A percentile compares a stretch with the other conserved stretches of the same genome.
phyloP scores from a whole-genome alignment of 2,113 vertebrate species.

The Aegypius monachus region DNA sequence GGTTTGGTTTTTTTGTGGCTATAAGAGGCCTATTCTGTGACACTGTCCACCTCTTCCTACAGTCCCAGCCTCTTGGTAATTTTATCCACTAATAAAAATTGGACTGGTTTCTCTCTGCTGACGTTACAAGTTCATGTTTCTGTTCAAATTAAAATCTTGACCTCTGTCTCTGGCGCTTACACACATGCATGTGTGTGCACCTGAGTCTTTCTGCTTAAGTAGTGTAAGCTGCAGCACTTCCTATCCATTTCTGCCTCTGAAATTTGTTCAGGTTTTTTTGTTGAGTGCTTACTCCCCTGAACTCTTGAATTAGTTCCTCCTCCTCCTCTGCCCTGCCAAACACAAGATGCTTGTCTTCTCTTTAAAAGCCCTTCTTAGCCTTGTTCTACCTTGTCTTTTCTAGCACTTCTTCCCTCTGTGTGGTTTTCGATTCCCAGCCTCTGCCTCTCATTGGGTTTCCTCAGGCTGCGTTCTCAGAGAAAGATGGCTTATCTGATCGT shows the following conservation, averaged over 20 bases:
- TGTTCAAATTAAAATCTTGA: neutral
- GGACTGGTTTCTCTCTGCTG: neutral
- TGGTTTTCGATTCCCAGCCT: constrained; percentile 29
- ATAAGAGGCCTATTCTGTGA: neutral
- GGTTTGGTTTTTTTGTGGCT: neutral
- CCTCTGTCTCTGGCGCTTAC: neutral
- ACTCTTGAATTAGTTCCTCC: neutral
- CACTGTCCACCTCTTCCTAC: neutral
- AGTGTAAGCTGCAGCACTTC: neutral
- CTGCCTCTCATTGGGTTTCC: neutral
- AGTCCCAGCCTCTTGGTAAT: neutral
- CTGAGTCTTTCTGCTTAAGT: neutral
- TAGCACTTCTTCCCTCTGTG: neutral
- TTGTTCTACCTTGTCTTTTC: neutral
- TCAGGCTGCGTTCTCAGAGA: constrained; percentile 19
- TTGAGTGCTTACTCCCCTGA: neutral
- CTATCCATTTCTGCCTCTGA: neutral
- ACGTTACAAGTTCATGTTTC: neutral
- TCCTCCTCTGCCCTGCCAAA: neutral
- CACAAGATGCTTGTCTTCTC: neutral
- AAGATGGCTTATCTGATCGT: neutral
- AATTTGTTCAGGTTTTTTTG: neutral
- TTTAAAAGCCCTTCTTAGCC: neutral
- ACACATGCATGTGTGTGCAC: neutral
- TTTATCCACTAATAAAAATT: neutral